Percentiles rank a stretch among this genome's conserved stretches.
Conservation (phyloP, 2,113 vertebrate genomes). For the Fregetta grallaria region DNA sequence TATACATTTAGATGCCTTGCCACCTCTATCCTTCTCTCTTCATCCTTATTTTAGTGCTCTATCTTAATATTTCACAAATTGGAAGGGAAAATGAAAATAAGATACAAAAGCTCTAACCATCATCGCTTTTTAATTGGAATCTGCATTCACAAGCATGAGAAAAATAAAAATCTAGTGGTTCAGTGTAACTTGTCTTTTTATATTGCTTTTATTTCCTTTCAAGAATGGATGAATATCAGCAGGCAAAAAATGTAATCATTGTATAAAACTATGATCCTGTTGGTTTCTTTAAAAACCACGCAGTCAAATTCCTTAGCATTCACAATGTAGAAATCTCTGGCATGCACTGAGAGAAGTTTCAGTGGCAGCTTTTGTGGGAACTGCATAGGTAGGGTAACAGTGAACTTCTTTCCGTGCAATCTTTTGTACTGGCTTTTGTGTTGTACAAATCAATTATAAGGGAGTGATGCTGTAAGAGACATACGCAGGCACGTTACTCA, state of each 20-base stretch:
- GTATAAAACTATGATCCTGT: background rate
- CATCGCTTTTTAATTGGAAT: background rate
- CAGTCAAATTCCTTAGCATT: background rate
- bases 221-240: background rate
- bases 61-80: background rate
- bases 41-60: background rate
- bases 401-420: background rate
- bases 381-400: background rate
- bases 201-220: background rate
- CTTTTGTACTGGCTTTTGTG: background rate
- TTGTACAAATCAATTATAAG: rapidly evolving
- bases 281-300: background rate
- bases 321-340: background rate
- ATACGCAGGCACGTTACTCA: background rate
- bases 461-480: background rate
- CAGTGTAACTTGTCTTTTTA: background rate
- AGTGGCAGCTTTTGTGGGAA: background rate
- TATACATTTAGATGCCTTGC: background rate
- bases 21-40: background rate
- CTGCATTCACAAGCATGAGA: background rate
- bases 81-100: background rate
- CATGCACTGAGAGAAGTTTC: background rate
- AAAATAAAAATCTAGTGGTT: background rate
- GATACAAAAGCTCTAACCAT: background rate
- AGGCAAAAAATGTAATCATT: background rate